Percentiles rank a stretch among this genome's conserved stretches.
Conservation (phyloP, 2,113 vertebrate genomes). For the Notechis scutatus region DNA sequence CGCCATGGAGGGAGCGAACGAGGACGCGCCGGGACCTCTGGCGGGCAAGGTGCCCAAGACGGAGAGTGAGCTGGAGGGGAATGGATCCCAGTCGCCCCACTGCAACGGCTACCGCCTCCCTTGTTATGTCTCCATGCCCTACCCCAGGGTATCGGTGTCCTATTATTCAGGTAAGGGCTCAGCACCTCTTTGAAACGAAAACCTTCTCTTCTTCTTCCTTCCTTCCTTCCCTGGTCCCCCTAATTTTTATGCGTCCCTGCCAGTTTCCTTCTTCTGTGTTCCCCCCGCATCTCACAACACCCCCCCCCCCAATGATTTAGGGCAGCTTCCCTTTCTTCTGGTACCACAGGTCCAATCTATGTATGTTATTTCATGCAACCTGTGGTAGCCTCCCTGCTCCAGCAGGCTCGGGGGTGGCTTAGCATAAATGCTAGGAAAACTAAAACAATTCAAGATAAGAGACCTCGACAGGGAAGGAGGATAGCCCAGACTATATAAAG, state of each 20-base stretch:
- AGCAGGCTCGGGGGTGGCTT: neutral
- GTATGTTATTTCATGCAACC: neutral
- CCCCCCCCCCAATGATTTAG: too few species aligned
- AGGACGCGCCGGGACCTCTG: neutral
- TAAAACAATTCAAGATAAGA: neutral
- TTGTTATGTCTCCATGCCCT: neutral
- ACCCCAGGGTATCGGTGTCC: neutral
- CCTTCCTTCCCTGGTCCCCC: neutral
- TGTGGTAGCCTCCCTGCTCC: neutral
- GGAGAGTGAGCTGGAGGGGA: neutral
- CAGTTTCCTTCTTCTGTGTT: neutral
- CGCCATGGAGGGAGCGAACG: neutral
- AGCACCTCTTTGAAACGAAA: neutral
- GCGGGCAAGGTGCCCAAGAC: slow-evolving; percentile 15
- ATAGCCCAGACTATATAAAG: neutral
- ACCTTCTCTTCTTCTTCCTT: too few species aligned
- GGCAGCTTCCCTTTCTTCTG: too few species aligned
- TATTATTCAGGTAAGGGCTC: slow-evolving; percentile 11
- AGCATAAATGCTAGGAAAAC: neutral
- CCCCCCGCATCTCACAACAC: too few species aligned
- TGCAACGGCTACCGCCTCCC: neutral
- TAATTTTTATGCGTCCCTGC: neutral
- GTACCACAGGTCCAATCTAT: neutral
- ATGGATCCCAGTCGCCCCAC: neutral
- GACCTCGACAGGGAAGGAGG: neutral